Evolutionary conservation across 1,140 invertebrate genomes (phyloP), one percentile per base, ranked within the genome.

Genomic region (Lasioglossum albipes): DNA sequence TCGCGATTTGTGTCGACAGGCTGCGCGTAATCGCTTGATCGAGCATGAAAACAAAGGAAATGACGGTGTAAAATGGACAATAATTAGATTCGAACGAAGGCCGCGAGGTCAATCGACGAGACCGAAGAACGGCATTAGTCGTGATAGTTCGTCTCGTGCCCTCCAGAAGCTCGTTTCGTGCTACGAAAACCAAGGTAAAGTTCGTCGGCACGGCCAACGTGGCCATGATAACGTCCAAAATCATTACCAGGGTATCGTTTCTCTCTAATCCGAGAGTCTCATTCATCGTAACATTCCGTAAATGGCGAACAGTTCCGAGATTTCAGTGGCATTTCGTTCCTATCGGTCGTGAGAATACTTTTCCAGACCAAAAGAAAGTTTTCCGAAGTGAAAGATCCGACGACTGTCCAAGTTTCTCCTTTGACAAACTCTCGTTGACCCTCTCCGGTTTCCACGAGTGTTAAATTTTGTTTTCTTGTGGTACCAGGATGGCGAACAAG

Each of bases 51-150:
- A 64, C 9, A 75, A 66, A 90, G 92, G 92, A 93, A 93, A 90
- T 93, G 92, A 93, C 89, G 45, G 79, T 84, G 89, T 85, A 84
- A 87, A 90, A 88, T 59, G 4, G 65, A 82, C 75, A 71, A 61
- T 90, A 91, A 89, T 90, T 78, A 71, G 83, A 91, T 91, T 91
- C 89, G 7, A 71, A 54, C 41, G 31, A 61, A 80, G 89, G 87
- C 89, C 80, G 66, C 18, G 67, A 83, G 89, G 89, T 90, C 84
- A 87, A 89, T 68, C 75, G 75, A 87, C 89, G 67, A 72, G 64
- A 83, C 75, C 72, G 69, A 0, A 16, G 1, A 4, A 20, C 45
- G 16, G n/a, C 42, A 12, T 36, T 76, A 2, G 18, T 13, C n/a
- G 13, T 64, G 36, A 18, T 69, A 85, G 79, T 85, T 62, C n/a